A percentile compares a stretch with the other conserved stretches of the same genome.
phyloP scores from a whole-genome alignment of 2,888 invertebrate genomes.

The Lithophane leautieri region DNA sequence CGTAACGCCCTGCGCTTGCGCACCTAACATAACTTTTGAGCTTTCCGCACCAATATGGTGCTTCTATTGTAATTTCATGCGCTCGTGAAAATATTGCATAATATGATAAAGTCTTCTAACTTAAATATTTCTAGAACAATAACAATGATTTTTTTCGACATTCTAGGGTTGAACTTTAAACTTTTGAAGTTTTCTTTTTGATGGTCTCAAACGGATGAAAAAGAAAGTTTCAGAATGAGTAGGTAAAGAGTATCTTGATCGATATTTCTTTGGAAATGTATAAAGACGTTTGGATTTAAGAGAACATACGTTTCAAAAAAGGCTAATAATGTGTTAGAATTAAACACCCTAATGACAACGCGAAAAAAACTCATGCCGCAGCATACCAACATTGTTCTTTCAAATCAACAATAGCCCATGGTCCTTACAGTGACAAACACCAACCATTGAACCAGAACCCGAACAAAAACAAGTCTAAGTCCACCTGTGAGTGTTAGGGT shows the following conservation, averaged over 20 bases:
- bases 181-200: too few species aligned
- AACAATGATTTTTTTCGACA: background rate
- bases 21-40: constrained; percentile 70
- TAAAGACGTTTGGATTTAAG: background rate
- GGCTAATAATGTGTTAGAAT: background rate
- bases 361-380: background rate
- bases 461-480: constrained; percentile 61
- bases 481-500: constrained; percentile 76
- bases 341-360: background rate
- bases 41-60: constrained; percentile 65
- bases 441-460: constrained; percentile 48
- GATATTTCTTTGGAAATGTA: background rate
- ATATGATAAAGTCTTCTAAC: constrained; percentile 25
- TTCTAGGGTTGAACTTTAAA: too few species aligned
- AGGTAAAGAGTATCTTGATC: background rate
- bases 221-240: background rate
- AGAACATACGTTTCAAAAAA: background rate
- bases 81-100: constrained; percentile 55
- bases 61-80: constrained; percentile 67
- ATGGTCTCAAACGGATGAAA: background rate
- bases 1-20: constrained; percentile 86
- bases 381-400: background rate
- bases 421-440: constrained; percentile 34
- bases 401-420: constrained; percentile 2
- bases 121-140: constrained; percentile 12